These are phyloP conservation scores for Holothuria scabra DNA, from an alignment of 53 echinoderm and acorn worm species.

Conservation along the genomic window DNA sequence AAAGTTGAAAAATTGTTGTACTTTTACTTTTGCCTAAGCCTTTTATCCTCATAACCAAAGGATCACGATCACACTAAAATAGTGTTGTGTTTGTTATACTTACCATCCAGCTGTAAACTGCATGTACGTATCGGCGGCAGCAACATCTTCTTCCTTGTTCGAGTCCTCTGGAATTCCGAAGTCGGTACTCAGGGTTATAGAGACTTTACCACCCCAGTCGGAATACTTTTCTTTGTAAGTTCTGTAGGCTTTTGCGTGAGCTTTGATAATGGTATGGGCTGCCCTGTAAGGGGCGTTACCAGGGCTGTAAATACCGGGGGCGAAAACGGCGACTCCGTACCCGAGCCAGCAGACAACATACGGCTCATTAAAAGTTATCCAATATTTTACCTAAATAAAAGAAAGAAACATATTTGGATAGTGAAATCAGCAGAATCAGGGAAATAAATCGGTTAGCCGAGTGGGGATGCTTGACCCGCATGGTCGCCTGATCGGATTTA, in stretches of 20 bases:
- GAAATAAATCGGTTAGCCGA: too few relatives aligned
- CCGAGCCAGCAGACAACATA: conserved; percentile 92
- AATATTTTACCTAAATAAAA: conserved; percentile 65
- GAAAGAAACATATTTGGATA: too few relatives aligned
- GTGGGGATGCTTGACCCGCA: too few relatives aligned
- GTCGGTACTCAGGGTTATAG: conserved; percentile 89
- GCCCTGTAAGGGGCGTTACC: conserved; percentile 85
- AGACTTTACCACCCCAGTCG: conserved; percentile 65
- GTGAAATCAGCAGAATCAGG: too few relatives aligned
- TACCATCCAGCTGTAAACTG: conserved; percentile 97
- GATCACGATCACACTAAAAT: too few relatives aligned
- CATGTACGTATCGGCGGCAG: conserved; percentile 86
- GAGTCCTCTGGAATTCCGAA: conserved; percentile 75
- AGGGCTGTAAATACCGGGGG: conserved; percentile 80
- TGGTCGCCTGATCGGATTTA: too few relatives aligned
- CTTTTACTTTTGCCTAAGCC: too few relatives aligned
- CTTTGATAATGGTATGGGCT: conserved; percentile 91
- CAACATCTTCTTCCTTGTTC: conserved; percentile 63
- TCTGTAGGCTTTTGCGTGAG: conserved; percentile 86
- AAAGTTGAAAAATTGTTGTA: too few relatives aligned
- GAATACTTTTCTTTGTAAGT: conserved; percentile 77
- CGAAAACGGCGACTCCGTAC: conserved; percentile 87
- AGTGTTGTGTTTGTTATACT: conserved; percentile 33
- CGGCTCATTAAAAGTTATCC: conserved; percentile 96
- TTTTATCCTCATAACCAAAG: too few relatives aligned